Conservation (phyloP, 2,888 invertebrate genomes). For the Lycia hirtaria region DNA sequence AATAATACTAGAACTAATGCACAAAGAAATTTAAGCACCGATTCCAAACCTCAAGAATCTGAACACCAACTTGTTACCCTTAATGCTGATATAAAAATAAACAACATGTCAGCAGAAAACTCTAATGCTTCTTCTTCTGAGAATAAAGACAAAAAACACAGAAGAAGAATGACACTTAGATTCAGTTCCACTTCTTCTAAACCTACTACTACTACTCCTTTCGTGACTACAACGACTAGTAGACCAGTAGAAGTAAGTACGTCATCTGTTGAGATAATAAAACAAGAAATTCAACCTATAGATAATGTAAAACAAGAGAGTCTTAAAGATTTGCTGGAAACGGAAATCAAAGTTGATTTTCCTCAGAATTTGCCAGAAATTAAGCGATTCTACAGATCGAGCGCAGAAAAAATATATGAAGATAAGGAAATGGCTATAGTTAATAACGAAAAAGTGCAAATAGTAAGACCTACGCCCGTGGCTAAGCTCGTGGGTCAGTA, state of each 20-base stretch:
- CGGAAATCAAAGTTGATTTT: constrained; percentile 53
- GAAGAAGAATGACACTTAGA: constrained; percentile 69
- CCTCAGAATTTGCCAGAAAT: constrained; percentile 58
- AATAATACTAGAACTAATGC: constrained; percentile 50
- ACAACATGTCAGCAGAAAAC: constrained; percentile 29
- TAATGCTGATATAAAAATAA: constrained; percentile 64
- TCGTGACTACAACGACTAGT: constrained; percentile 39
- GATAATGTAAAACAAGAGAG: constrained; percentile 62
- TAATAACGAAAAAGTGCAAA: constrained; percentile 75
- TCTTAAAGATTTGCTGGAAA: constrained; percentile 66
- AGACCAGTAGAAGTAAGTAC: constrained; percentile 23
- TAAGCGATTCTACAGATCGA: constrained; percentile 73
- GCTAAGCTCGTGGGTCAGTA: constrained; percentile 65
- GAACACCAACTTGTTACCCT: constrained; percentile 61
- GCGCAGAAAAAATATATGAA: constrained; percentile 60
- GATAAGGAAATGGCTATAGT: constrained; percentile 66
- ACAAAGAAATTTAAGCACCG: constrained; percentile 42
- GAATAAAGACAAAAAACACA: constrained; percentile 63
- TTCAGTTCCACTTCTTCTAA: constrained; percentile 50
- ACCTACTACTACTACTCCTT: constrained; percentile 38
- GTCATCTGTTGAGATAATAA: constrained; percentile 59
- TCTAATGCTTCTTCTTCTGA: constrained; percentile 55
- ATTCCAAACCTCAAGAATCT: constrained; percentile 44
- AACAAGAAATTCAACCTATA: constrained; percentile 65
- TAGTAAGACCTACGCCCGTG: constrained; percentile 67